Evolutionary conservation across 2,797 vertebrate genomes (phyloP).

Genomic region (Acanthurus leucopareius): DNA sequence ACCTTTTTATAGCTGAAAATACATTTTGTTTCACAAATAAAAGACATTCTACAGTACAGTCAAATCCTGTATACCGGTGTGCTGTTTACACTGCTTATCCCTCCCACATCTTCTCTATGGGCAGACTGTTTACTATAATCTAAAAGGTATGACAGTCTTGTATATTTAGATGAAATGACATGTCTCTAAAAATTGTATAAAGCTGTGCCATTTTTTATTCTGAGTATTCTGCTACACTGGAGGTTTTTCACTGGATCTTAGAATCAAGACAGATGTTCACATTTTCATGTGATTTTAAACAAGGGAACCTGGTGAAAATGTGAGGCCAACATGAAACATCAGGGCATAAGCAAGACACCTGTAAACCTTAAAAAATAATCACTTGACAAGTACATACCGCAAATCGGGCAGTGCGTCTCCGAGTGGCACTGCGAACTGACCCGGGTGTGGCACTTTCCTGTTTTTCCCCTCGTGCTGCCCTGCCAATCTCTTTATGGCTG

Average conservation of each 20-base stretch:
- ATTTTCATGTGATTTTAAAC: background rate
- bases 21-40: no score
- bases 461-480: conserved; percentile 82
- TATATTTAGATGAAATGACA: background rate
- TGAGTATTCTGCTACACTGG: no score
- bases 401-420: conserved; percentile 91
- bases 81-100: background rate
- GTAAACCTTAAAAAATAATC: background rate
- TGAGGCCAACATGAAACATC: background rate
- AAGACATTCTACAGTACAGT: no score
- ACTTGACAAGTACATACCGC: conserved; percentile 76
- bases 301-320: background rate
- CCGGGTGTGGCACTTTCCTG: conserved; percentile 88
- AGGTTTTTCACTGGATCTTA: no score
- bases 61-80: background rate
- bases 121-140: background rate
- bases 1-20: no score
- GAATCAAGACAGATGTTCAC: no score
- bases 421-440: conserved; percentile 90
- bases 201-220: no score
- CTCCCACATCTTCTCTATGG: background rate
- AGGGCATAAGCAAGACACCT: background rate
- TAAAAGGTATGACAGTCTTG: background rate
- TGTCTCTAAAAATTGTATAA: background rate
- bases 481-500: conserved; percentile 91